A percentile compares a stretch with the other conserved stretches of the same genome.
Evolutionary conservation across 2,113 vertebrate genomes (phyloP).

Genomic region (Upupa epops): DNA sequence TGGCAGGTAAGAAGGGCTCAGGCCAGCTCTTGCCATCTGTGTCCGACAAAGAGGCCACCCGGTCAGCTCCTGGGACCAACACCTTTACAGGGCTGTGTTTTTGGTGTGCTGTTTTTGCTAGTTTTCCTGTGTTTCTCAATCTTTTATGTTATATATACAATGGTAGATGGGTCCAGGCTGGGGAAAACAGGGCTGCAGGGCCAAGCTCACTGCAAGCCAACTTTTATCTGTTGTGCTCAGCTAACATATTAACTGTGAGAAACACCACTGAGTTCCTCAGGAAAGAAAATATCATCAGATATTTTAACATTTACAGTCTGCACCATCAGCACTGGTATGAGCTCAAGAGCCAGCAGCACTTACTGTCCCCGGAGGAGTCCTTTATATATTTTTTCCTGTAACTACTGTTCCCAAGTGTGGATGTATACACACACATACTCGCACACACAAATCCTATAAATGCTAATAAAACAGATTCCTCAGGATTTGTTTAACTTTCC

Average conservation of each 20-base stretch:
- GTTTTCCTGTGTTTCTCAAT: neutral
- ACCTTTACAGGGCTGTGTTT: neutral
- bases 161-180: rapidly evolving
- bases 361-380: neutral
- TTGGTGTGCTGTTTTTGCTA: neutral
- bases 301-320: neutral
- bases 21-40: neutral
- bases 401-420: constrained; percentile 44
- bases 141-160: rapidly evolving
- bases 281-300: constrained; percentile 27
- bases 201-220: neutral
- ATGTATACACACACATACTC: constrained; percentile 22
- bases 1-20: neutral
- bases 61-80: rapidly evolving
- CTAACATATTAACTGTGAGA: constrained; percentile 34
- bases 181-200: neutral
- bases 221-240: neutral
- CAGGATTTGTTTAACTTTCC: constrained; percentile 50
- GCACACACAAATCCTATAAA: constrained; percentile 52
- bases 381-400: constrained; percentile 8
- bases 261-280: neutral
- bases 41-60: no score
- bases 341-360: neutral
- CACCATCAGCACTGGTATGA: neutral
- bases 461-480: constrained; percentile 62